A percentile compares a stretch with the other conserved stretches of the same genome.
These are phyloP conservation scores for Doris montereyensis DNA, from an alignment of 2,888 invertebrate genomes.

Conservation along the genomic window DNA sequence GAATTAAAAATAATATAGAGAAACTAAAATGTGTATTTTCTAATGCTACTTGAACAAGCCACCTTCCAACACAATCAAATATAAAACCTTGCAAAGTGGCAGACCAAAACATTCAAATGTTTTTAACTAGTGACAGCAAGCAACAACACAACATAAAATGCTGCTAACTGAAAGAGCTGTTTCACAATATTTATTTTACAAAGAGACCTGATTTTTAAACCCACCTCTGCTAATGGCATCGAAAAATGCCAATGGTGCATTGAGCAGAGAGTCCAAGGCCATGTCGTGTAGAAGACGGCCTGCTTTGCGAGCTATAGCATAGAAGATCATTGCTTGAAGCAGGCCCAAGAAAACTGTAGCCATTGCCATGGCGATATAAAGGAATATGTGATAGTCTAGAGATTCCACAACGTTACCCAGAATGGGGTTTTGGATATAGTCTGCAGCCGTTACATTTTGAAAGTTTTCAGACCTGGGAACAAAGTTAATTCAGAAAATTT, in stretches of 20 bases:
- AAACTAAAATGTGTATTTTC: no score
- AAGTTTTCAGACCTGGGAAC: slow-evolving; percentile 48
- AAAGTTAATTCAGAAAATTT: no score
- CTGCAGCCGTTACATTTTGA: slow-evolving; percentile 38
- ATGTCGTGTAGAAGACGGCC: slow-evolving; percentile 48
- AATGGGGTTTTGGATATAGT: slow-evolving; percentile 20
- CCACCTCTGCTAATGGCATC: slow-evolving; percentile 48
- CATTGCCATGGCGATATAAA: slow-evolving; percentile 51
- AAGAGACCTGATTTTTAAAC: not conserved
- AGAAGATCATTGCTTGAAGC: slow-evolving; percentile 52
- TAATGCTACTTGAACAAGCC: no score
- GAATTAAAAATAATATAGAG: no score
- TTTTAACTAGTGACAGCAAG: no score
- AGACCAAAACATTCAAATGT: no score
- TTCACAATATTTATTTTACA: not conserved
- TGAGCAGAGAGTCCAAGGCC: slow-evolving; percentile 49
- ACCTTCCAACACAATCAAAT: no score
- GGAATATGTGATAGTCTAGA: slow-evolving; percentile 48
- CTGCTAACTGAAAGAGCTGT: not conserved
- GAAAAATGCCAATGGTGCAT: slow-evolving; percentile 53
- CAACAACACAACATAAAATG: not conserved
- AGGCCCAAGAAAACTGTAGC: slow-evolving; percentile 49
- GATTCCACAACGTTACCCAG: slow-evolving; percentile 18
- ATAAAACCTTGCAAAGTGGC: no score
- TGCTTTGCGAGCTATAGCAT: slow-evolving; percentile 47